Evolutionary conservation across 2,888 invertebrate genomes (phyloP).

Genomic region (Aelia acuminata): DNA sequence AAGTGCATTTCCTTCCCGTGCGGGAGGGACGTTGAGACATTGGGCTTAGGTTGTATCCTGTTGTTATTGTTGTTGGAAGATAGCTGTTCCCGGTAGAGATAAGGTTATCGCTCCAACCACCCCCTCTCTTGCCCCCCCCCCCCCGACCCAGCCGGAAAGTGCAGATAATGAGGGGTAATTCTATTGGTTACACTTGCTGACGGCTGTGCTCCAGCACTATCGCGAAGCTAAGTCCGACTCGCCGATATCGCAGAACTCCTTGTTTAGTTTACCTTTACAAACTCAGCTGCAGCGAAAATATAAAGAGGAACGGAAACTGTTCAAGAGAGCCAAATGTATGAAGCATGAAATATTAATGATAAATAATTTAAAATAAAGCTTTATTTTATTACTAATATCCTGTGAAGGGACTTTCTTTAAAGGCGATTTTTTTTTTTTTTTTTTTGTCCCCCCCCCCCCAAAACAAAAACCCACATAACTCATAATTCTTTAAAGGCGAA

Average conservation of each 20-base stretch:
- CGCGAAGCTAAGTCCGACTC: not conserved
- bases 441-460: too few species aligned
- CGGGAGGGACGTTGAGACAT: not conserved
- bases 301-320: not conserved
- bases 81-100: constrained; percentile 44
- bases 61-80: constrained; percentile 25
- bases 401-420: too few species aligned
- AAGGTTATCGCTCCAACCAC: not conserved
- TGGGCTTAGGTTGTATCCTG: constrained; percentile 3
- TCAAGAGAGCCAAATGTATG: too few species aligned
- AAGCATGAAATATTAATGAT: too few species aligned
- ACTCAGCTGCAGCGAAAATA: not conserved
- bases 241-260: not conserved
- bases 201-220: not conserved
- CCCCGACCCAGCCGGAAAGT: not conserved
- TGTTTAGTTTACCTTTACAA: not conserved
- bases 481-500: too few species aligned
- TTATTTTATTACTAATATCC: too few species aligned
- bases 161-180: not conserved
- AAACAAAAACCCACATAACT: too few species aligned
- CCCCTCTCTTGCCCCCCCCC: not conserved
- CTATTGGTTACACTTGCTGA: constrained; percentile 18
- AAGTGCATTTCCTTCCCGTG: not conserved
- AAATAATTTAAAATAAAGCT: too few species aligned
- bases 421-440: too few species aligned